Conservation (phyloP, 1,140 invertebrate genomes). For the Drosophila arizonae region DNA sequence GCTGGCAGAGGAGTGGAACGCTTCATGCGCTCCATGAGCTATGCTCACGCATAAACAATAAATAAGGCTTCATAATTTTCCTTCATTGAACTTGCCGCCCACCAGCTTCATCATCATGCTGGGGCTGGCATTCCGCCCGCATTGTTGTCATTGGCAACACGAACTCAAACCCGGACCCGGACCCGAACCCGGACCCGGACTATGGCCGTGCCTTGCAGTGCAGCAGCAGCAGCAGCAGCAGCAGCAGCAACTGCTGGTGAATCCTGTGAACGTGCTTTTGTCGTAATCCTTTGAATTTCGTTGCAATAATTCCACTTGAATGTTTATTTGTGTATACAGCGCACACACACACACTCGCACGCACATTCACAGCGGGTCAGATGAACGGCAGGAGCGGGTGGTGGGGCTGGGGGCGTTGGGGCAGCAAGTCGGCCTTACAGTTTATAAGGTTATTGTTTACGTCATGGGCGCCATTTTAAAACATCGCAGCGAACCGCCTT, state of each 20-base stretch:
- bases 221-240: constrained; percentile 50
- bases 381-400: constrained; percentile 5
- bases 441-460: constrained; percentile 81
- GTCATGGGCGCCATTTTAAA: constrained; percentile 76
- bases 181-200: constrained; percentile 43
- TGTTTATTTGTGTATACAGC: constrained; percentile 81
- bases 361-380: not conserved
- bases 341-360: constrained; percentile 42
- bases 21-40: constrained; percentile 55
- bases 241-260: constrained; percentile 46
- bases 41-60: constrained; percentile 81
- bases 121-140: constrained; percentile 53
- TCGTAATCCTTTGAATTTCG: constrained; percentile 83
- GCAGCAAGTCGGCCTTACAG: constrained; percentile 49
- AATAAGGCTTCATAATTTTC: constrained; percentile 81
- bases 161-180: constrained; percentile 38
- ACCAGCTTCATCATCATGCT: constrained; percentile 59
- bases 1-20: not conserved
- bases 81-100: constrained; percentile 69
- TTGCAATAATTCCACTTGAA: constrained; percentile 83
- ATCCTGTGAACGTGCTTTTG: constrained; percentile 82
- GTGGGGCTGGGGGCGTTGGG: constrained; percentile 2
- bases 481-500: constrained; percentile 35
- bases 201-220: constrained; percentile 68
- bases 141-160: constrained; percentile 78